These are phyloP conservation scores for Leucoma salicis DNA, from an alignment of 2,888 invertebrate species.

Conservation along the genomic window DNA sequence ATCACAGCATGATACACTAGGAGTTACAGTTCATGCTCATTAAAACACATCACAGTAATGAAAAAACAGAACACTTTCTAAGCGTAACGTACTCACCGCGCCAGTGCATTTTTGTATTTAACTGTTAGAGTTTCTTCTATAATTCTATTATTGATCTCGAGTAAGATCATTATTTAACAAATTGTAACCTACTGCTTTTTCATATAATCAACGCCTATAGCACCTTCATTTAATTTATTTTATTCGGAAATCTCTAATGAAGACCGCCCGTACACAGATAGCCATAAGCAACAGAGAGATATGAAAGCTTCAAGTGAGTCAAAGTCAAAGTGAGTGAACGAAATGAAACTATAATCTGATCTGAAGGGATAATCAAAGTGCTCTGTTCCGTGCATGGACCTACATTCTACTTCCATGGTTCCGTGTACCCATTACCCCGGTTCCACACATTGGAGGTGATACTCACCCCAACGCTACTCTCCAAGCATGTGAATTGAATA, in stretches of 20 bases:
- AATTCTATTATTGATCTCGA: constrained; percentile 99
- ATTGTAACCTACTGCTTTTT: constrained; percentile 79
- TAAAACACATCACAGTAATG: constrained; percentile 53
- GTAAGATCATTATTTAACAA: constrained; percentile 92
- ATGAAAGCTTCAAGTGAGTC: constrained; percentile 71
- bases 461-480: too few relatives aligned
- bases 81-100: constrained; percentile 91
- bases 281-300: constrained; percentile 71
- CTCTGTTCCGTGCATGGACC: too few relatives aligned
- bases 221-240: constrained; percentile 81
- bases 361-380: too few relatives aligned
- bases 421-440: too few relatives aligned
- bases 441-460: too few relatives aligned
- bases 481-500: too few relatives aligned
- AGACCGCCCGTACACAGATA: constrained; percentile 72
- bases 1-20: constrained; percentile 28
- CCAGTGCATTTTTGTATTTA: constrained; percentile 97
- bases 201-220: constrained; percentile 81
- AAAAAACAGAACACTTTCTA: constrained; percentile 78
- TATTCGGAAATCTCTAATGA: constrained; percentile 72
- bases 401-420: too few relatives aligned
- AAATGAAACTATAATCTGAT: too few relatives aligned
- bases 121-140: constrained; percentile 97
- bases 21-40: constrained; percentile 37
- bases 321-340: too few relatives aligned